Conservation (phyloP, 2,113 vertebrate genomes). For the Peucedramus taeniatus region DNA sequence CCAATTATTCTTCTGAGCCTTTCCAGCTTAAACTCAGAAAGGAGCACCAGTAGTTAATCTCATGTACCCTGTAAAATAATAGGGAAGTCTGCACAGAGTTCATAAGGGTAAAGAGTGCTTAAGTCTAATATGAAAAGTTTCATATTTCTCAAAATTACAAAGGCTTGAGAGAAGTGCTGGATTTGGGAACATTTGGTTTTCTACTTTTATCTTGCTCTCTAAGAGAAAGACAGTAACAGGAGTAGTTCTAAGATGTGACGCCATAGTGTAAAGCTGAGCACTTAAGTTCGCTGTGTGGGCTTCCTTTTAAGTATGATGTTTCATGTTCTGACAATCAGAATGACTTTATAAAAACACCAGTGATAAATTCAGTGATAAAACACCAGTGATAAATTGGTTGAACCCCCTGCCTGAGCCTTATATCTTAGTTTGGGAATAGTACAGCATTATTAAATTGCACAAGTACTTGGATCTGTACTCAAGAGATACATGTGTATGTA, state of each 20-base stretch:
- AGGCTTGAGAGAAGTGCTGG: background rate
- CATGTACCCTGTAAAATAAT: background rate
- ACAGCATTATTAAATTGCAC: background rate
- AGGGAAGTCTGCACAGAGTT: background rate
- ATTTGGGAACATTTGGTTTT: background rate
- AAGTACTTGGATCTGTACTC: background rate
- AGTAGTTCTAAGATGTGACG: background rate
- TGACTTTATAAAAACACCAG: background rate
- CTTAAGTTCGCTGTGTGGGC: background rate
- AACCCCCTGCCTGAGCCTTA: background rate
- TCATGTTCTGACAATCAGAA: background rate
- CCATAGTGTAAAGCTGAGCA: background rate
- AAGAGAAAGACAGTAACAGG: background rate
- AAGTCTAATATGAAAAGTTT: background rate
- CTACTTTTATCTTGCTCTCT: background rate
- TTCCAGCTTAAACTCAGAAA: background rate
- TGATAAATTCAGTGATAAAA: background rate
- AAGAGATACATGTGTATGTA: background rate
- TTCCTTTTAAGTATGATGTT: conserved; percentile 24
- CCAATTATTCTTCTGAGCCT: background rate
- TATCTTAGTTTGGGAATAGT: background rate
- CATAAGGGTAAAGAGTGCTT: background rate
- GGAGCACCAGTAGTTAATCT: background rate
- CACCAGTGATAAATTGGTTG: background rate
- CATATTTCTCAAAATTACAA: background rate